Percentiles rank a stretch among this genome's conserved stretches.
Conservation (phyloP, 2,888 invertebrate genomes). For the Leptopilina drosophilae region DNA sequence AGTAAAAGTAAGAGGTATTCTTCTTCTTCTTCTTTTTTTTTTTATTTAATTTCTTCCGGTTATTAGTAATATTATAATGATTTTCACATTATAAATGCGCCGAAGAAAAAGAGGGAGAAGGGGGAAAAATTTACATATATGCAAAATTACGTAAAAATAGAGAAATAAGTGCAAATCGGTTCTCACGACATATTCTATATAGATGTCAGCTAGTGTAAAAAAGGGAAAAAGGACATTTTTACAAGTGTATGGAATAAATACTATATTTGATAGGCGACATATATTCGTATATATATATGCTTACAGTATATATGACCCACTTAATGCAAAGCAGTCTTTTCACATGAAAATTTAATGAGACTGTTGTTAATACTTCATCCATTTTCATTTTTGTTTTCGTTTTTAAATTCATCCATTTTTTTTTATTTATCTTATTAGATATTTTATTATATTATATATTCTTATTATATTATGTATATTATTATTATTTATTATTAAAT, state of each 20-base stretch:
- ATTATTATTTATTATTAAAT: too few relatives aligned
- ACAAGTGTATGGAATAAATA: constrained; percentile 54
- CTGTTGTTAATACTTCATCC: not conserved
- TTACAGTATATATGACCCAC: not conserved
- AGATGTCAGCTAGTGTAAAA: constrained; percentile 42
- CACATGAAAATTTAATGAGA: not conserved
- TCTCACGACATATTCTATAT: constrained; percentile 6
- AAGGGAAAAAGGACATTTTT: constrained; percentile 66
- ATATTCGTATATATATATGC: too few relatives aligned
- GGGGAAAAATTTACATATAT: constrained; percentile 1
- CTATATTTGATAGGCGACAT: not conserved
- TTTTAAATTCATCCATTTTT: not conserved
- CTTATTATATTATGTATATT: too few relatives aligned
- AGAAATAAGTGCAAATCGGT: not conserved
- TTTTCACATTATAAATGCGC: too few relatives aligned
- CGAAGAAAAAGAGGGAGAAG: too few relatives aligned
- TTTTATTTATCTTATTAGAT: too few relatives aligned
- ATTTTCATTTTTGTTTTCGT: not conserved
- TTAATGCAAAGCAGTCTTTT: not conserved
- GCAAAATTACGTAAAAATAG: not conserved
- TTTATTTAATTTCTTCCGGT: constrained; percentile 3
- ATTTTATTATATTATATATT: too few relatives aligned
- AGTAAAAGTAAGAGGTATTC: not conserved
- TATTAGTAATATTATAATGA: not conserved
- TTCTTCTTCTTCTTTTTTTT: not conserved